Base-by-base conservation (phyloP, 2,888 invertebrate genomes). In the Clitarchus hookeri region DNA sequence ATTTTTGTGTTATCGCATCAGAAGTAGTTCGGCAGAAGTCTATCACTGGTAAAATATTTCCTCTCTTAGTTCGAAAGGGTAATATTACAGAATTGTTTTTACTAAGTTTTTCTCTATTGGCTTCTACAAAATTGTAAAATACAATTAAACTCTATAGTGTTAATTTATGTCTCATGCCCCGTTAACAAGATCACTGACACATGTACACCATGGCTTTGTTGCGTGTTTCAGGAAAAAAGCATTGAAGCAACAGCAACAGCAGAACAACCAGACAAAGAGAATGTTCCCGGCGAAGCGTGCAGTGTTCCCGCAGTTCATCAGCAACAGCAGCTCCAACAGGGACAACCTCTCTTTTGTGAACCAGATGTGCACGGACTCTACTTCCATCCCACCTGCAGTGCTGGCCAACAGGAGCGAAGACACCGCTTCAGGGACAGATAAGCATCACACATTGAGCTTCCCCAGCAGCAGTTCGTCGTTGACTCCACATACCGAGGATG, bases 301-400 rank as follows among this genome's bases (percentile, higher is more conserved):
- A 8, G 80, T 53, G 44, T 84, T 86, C 26, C 86, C 87, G 0
- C 44, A 80, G 8, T 87, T 87, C 44, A 83, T 85, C 44, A 54
- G 44, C 6, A 87, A 87, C 65, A 78, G 85, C 16, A 48, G 27
- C 44, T 26, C 26, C 19, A 87, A 87, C 26, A 77, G 80, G 25
- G 87, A 87, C 48, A 84, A 85, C 53, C 27, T 87, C 11, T 79
- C 87, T 1, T 87, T 87, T 83, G 87, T 83, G 6, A 87, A 85
- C 44, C 36, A 87, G 84, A 86, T 87, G 87, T 87, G 87, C 83
- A 48, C 78, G 12, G 87, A 87, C 36, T 86, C 85, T 23, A 80
- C 25, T 26, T 48, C 26, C 12, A 85, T 84, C 16, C 65, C n/a
- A 19, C 85, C 86, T 19, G 44, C 85, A 77, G 84, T 77, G 26